Conservation (phyloP, 2,888 invertebrate species). For the Empis stercorea region DNA sequence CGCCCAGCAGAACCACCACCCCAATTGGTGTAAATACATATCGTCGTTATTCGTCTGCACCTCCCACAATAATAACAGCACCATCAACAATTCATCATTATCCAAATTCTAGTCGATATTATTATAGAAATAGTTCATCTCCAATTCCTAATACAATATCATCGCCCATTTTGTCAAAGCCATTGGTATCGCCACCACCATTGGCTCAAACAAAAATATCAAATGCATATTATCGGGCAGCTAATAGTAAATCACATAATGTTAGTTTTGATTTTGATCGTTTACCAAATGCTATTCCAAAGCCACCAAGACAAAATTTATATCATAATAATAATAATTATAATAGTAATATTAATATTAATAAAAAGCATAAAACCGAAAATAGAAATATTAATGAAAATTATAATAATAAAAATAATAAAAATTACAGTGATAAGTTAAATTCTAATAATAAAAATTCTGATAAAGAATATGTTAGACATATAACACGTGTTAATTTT, state of each 20-base stretch:
- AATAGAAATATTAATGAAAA: not conserved
- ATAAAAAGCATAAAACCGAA: not conserved
- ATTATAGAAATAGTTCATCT: not conserved
- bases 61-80: not conserved
- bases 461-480: constrained; percentile 32
- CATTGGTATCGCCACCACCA: not conserved
- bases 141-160: not conserved
- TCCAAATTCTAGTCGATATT: not conserved
- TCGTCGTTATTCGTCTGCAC: constrained; percentile 7
- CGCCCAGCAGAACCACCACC: constrained; percentile 4
- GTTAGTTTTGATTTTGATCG: constrained; percentile 15
- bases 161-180: not conserved
- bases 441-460: constrained; percentile 19
- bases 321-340: not conserved
- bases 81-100: not conserved
- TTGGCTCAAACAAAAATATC: not conserved
- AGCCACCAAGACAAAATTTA: constrained; percentile 26
- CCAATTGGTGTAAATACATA: constrained; percentile 4
- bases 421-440: not conserved
- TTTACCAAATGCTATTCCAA: constrained; percentile 26
- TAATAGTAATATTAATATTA: not conserved
- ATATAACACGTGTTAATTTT: constrained; percentile 39
- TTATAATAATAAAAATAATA: not conserved
- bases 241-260: constrained; percentile 12
- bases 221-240: not conserved